Evolutionary conservation across 2,113 vertebrate genomes (phyloP), one percentile per base, ranked within the genome.

Genomic region (Mesocricetus auratus): DNA sequence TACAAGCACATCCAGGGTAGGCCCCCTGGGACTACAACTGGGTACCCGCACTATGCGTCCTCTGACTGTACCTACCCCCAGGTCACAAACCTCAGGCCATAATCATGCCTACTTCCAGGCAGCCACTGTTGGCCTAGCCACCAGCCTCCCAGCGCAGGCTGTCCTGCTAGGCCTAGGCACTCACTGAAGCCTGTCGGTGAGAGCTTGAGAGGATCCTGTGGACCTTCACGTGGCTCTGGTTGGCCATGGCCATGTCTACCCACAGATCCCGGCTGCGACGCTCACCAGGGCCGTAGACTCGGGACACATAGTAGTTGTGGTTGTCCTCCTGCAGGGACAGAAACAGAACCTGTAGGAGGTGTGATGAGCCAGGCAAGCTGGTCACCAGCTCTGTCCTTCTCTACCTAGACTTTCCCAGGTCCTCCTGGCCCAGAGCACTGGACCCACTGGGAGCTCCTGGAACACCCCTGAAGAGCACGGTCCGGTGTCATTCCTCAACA

Each of bases 181-280:
- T 99, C 97, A 99, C 99, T 93, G 99, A 99, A 78, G 99, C 99
- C 97, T 99, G 99, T 2, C 99, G 98, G 98, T 99, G 99, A 1
- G 99, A 98, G 86, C 99, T 99, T 97, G 99, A 99, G 53, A 99
- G 99, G 94, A 99, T 99, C 69, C 98, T 98, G 0, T 99, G 99
- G 89, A 99, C 98, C 96, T 98, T 98, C 93, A 98, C 99, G 92
- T 99, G 99, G 97, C 98, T 99, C 83, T 98, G 96, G 93, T 98
- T 98, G 94, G 98, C 98, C 0, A 93, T 64, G 0, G 98, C 97
- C 98, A 99, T 82, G 39, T 99, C 98, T 0, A 99, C 98, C 99
- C 99, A 99, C n/a, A 99, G 97, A 58, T 99, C 98, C 82, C 97
- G 94, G 64, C 98, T 98, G 6, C 45, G 98, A 3, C 97, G 96